Evolutionary conservation across 2,113 vertebrate species (phyloP).

Genomic region (Corapipo altera): DNA sequence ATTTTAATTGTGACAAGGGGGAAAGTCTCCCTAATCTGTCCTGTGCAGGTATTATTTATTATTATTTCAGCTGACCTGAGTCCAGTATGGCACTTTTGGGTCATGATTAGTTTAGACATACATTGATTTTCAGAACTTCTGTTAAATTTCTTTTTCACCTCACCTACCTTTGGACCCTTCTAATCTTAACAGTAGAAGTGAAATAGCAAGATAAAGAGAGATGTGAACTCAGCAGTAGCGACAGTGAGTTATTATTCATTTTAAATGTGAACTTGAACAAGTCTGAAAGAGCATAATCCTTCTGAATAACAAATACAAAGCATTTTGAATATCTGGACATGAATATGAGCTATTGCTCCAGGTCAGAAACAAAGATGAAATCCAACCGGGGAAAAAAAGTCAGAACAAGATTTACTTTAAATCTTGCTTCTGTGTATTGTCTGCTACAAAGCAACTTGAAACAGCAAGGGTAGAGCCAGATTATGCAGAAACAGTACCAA

Average conservation of each 20-base stretch:
- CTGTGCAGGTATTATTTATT: not conserved
- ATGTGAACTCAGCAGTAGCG: not conserved
- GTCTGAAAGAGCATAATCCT: not conserved
- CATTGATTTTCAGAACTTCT: not conserved
- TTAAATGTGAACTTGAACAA: not conserved
- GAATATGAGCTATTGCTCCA: not conserved
- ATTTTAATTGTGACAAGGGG: not conserved
- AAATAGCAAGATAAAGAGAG: not conserved
- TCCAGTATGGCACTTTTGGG: not conserved
- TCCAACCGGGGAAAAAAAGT: fast-evolving
- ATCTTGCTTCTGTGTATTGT: not conserved
- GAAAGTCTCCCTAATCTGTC: not conserved
- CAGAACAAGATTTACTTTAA: not conserved
- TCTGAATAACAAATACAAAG: not conserved
- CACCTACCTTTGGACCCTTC: not conserved
- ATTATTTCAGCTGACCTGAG: not conserved
- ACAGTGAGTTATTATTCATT: not conserved
- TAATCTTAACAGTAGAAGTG: not conserved
- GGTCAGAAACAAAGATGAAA: not conserved
- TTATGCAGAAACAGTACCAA: not conserved
- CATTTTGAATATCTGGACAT: not conserved
- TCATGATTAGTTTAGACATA: not conserved
- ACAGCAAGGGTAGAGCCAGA: not conserved
- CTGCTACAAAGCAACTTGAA: not conserved
- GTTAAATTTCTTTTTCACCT: not conserved